phyloP scores from a whole-genome alignment of 2,797 vertebrate species.

The Aphelocoma californica region DNA sequence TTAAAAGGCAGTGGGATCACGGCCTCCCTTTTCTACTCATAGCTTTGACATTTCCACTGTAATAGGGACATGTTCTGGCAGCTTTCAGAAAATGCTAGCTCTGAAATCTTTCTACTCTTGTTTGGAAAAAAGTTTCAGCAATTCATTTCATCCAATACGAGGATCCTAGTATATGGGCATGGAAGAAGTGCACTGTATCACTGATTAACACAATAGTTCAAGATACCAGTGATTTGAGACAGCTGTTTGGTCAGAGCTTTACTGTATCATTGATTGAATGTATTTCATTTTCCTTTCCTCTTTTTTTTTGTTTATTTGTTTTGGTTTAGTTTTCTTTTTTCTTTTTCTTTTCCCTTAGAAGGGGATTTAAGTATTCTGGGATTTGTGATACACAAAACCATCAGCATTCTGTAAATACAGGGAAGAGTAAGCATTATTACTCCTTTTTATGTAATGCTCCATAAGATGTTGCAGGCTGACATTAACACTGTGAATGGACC shows the following conservation, averaged over 20 bases:
- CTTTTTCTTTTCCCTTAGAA: background rate
- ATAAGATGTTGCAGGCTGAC: background rate
- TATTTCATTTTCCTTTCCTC: background rate
- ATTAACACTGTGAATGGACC: rapidly evolving
- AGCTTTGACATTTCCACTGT: constrained; percentile 20
- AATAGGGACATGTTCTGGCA: background rate
- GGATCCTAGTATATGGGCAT: background rate
- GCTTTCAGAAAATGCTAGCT: background rate
- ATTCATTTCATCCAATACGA: background rate
- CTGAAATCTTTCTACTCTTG: background rate
- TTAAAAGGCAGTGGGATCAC: constrained; percentile 29
- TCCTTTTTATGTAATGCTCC: background rate
- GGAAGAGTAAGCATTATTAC: background rate
- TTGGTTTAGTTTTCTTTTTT: background rate
- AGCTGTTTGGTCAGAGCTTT: background rate
- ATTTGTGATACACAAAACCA: background rate
- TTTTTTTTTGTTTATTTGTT: background rate
- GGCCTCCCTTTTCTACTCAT: background rate
- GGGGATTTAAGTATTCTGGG: background rate
- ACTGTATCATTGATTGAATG: background rate
- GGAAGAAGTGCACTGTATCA: background rate
- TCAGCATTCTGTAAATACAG: background rate
- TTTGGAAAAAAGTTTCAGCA: background rate
- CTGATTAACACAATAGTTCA: background rate
- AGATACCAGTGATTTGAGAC: background rate